Percentiles rank a stretch among this genome's conserved stretches.
These are phyloP conservation scores for Glaucopsyche alexis DNA, from an alignment of 2,888 invertebrate species.

Conservation along the genomic window DNA sequence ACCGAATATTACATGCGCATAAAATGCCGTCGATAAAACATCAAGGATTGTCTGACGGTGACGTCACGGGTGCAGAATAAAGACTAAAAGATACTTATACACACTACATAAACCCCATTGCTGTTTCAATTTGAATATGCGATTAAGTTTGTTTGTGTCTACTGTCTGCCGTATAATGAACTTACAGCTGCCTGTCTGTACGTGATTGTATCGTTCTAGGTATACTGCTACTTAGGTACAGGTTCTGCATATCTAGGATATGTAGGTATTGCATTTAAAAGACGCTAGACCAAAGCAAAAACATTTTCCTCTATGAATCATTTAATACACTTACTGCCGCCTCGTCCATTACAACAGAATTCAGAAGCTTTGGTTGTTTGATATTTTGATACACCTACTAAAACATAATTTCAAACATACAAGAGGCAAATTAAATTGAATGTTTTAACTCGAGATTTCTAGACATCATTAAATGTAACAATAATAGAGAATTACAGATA, in stretches of 20 bases:
- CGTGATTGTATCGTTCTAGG: too few relatives aligned
- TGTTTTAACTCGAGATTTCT: too few relatives aligned
- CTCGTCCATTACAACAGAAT: not conserved
- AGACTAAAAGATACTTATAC: not conserved
- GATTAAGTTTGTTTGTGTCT: constrained; percentile 9
- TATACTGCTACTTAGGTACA: too few relatives aligned
- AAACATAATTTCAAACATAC: constrained; percentile 2
- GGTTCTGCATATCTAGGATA: too few relatives aligned
- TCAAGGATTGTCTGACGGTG: not conserved
- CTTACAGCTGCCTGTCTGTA: not conserved
- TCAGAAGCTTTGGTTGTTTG: not conserved
- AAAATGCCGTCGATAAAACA: not conserved
- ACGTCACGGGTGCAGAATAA: not conserved
- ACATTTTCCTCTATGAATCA: not conserved
- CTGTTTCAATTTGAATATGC: constrained; percentile 8
- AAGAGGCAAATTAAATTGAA: not conserved
- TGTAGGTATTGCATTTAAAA: too few relatives aligned
- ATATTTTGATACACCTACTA: not conserved
- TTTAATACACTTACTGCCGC: not conserved
- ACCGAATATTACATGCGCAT: too few relatives aligned
- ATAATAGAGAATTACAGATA: too few relatives aligned
- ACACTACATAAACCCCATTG: not conserved
- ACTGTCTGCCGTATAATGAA: constrained; percentile 12
- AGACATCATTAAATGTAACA: too few relatives aligned
- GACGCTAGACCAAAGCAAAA: not conserved